Conservation (phyloP, 1,140 invertebrate genomes). For the Maniola jurtina region DNA sequence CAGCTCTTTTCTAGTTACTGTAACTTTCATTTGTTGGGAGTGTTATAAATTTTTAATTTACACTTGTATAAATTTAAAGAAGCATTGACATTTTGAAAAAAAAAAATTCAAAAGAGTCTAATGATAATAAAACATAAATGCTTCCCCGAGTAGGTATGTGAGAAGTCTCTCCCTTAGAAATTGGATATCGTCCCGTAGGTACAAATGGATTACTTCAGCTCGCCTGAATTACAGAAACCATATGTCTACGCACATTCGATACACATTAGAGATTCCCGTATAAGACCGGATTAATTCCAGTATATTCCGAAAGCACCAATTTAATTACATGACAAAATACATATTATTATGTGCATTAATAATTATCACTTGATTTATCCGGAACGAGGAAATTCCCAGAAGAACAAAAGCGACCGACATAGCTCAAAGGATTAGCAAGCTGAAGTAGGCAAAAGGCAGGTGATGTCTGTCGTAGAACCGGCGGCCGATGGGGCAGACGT, state of each 20-base stretch:
- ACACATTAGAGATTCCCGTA: conserved; percentile 60
- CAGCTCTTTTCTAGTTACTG: no score
- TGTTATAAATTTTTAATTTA: no score
- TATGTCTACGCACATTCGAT: conserved; percentile 65
- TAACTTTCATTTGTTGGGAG: no score
- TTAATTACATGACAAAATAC: conserved; percentile 18
- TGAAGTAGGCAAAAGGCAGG: no score
- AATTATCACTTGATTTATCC: not conserved
- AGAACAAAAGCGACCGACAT: no score
- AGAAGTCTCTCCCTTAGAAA: conserved; percentile 51
- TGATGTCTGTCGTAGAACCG: no score
- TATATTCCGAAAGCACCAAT: conserved; percentile 32
- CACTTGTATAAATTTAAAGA: no score
- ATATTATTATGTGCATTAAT: not conserved
- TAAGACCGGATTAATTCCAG: conserved; percentile 69
- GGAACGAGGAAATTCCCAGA: no score
- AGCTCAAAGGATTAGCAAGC: no score
- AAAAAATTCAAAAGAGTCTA: not conserved
- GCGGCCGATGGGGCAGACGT: no score
- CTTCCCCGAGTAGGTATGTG: conserved; percentile 3
- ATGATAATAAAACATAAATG: conserved; percentile 9
- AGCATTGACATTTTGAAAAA: not conserved
- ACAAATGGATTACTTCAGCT: conserved; percentile 65
- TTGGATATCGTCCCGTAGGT: conserved; percentile 55
- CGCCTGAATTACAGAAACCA: conserved; percentile 77